Evolutionary conservation across 2,888 invertebrate species (phyloP).

Genomic region (Blomia tropicalis): DNA sequence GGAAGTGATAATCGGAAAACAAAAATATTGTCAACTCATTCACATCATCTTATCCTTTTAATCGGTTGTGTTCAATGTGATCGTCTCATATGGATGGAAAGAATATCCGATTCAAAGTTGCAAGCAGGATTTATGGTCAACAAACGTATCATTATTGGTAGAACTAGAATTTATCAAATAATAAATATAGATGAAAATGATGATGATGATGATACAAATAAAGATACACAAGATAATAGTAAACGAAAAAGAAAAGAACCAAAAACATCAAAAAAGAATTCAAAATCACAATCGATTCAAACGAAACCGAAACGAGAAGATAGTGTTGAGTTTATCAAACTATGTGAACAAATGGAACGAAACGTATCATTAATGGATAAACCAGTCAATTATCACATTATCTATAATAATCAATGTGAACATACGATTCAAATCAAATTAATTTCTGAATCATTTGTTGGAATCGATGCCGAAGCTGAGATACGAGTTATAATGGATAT

Average conservation of each 20-base stretch:
- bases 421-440: not conserved
- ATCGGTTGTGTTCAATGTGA: not conserved
- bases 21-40: no score
- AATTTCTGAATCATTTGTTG: slow-evolving; percentile 16
- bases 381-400: not conserved
- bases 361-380: not conserved
- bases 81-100: not conserved
- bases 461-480: slow-evolving; percentile 4
- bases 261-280: not conserved
- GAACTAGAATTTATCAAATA: not conserved
- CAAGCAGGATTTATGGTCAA: not conserved
- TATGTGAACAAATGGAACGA: not conserved
- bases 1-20: no score
- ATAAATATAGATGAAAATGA: not conserved
- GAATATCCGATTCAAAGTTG: not conserved
- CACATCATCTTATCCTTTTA: no score
- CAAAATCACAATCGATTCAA: no score
- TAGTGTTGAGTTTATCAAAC: not conserved
- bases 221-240: not conserved
- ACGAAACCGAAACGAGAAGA: not conserved
- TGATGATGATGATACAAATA: not conserved
- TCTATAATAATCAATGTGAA: not conserved
- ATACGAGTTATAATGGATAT: not conserved
- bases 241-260: not conserved
- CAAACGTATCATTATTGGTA: not conserved